These are phyloP conservation scores for Meandrusa payeni DNA, from an alignment of 2,888 invertebrate genomes.

Conservation along the genomic window DNA sequence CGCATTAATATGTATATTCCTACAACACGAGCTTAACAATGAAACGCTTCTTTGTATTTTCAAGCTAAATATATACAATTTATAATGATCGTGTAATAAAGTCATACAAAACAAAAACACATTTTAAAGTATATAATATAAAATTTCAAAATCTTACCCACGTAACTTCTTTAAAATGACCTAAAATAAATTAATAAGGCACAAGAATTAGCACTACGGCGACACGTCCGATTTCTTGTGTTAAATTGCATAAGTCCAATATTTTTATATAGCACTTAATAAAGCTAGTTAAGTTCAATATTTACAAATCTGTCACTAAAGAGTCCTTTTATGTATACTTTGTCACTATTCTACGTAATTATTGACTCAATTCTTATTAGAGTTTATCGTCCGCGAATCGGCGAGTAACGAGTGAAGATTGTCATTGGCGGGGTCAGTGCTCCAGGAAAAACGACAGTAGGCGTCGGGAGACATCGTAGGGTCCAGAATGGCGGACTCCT, in stretches of 20 bases:
- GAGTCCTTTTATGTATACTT: conserved; percentile 48
- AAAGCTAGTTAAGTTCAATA: conserved; percentile 58
- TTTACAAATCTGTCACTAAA: conserved; percentile 64
- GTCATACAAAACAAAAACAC: conserved; percentile 6
- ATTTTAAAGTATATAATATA: conserved; percentile 1
- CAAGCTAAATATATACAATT: too few relatives aligned
- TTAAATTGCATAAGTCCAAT: conserved; percentile 55
- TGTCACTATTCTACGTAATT: conserved; percentile 43
- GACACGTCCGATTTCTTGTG: conserved; percentile 62
- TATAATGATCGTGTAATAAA: too few relatives aligned
- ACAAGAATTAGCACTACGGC: conserved; percentile 78
- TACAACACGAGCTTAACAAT: too few relatives aligned
- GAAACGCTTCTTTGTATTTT: too few relatives aligned
- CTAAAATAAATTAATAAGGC: conserved; percentile 81
- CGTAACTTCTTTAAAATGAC: conserved; percentile 61
- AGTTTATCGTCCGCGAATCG: conserved; percentile 55
- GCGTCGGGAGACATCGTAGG: conserved; percentile 75
- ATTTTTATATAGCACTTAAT: conserved; percentile 56
- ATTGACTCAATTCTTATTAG: conserved; percentile 58
- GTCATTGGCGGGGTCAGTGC: conserved; percentile 70
- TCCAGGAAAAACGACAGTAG: conserved; percentile 76
- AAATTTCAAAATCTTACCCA: conserved; percentile 58
- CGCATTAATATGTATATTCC: too few relatives aligned
- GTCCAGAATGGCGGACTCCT: conserved; percentile 67
- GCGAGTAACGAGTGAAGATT: conserved; percentile 67